Conservation (phyloP, 1,140 invertebrate species). For the Plectrocnemia conspersa region DNA sequence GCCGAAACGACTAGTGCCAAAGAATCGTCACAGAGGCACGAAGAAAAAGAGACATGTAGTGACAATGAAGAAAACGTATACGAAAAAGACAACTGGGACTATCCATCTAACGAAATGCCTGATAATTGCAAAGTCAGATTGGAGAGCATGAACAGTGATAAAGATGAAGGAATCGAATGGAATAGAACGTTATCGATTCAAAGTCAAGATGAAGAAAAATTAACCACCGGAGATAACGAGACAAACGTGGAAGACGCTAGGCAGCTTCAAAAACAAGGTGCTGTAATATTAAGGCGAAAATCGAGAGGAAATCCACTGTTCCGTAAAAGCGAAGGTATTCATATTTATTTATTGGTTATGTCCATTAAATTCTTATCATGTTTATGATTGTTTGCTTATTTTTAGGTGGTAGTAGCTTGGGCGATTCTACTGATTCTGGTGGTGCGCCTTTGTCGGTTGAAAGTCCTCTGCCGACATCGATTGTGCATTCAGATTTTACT, state of each 20-base stretch:
- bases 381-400: background rate
- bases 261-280: conserved; percentile 50
- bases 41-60: conserved; percentile 66
- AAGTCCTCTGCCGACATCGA: conserved; percentile 26
- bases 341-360: background rate
- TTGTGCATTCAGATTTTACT: conserved; percentile 15
- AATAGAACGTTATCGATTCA: conserved; percentile 40
- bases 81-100: conserved; percentile 23
- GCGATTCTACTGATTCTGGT: conserved; percentile 45
- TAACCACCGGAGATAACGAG: background rate
- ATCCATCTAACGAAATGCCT: conserved; percentile 34
- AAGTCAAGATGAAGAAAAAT: conserved; percentile 36
- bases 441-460: conserved; percentile 28
- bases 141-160: conserved; percentile 34
- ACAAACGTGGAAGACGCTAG: conserved; percentile 37
- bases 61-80: conserved; percentile 50
- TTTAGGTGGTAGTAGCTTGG: conserved; percentile 45
- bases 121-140: conserved; percentile 40
- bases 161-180: conserved; percentile 27
- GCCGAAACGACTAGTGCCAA: conserved; percentile 60
- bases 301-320: conserved; percentile 61
- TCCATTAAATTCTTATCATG: background rate
- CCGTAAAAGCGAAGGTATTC: conserved; percentile 61
- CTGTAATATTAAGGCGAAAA: conserved; percentile 59
- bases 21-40: conserved; percentile 62